phyloP scores from a whole-genome alignment of 2,113 vertebrate genomes.

The Micromys minutus region DNA sequence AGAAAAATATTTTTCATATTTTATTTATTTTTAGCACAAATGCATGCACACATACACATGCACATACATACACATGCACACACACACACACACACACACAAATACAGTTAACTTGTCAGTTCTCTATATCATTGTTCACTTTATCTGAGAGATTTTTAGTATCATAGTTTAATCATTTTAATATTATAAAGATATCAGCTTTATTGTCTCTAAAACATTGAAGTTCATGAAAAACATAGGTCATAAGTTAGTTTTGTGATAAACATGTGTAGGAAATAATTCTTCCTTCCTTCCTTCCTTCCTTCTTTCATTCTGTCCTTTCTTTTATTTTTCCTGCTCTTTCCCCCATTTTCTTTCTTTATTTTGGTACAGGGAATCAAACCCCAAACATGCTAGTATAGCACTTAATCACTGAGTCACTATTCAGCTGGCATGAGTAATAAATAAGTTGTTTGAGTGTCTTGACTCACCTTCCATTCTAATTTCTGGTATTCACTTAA shows the following conservation, averaged over 20 bases:
- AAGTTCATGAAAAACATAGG: neutral
- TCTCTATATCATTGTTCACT: neutral
- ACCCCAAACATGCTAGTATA: neutral
- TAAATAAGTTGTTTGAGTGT: neutral
- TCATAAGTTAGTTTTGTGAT: neutral
- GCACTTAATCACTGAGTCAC: neutral
- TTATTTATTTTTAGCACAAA: neutral
- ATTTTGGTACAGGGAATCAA: neutral
- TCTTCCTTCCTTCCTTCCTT: neutral
- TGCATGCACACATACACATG: rapidly evolving
- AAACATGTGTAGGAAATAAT: neutral
- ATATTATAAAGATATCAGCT: neutral
- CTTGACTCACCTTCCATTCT: neutral
- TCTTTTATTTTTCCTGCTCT: neutral
- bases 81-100: rapidly evolving
- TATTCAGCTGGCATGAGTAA: no score
- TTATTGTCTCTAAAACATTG: neutral
- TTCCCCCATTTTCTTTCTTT: neutral
- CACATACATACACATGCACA: neutral
- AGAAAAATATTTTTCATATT: neutral
- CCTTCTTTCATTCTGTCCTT: rapidly evolving
- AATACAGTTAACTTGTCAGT: neutral
- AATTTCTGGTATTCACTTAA: neutral
- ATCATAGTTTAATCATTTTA: neutral
- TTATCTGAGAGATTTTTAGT: neutral